Percentiles rank a stretch among this genome's conserved stretches.
Conservation (phyloP, 2,113 vertebrate genomes). For the Craseonycteris thonglongyai region DNA sequence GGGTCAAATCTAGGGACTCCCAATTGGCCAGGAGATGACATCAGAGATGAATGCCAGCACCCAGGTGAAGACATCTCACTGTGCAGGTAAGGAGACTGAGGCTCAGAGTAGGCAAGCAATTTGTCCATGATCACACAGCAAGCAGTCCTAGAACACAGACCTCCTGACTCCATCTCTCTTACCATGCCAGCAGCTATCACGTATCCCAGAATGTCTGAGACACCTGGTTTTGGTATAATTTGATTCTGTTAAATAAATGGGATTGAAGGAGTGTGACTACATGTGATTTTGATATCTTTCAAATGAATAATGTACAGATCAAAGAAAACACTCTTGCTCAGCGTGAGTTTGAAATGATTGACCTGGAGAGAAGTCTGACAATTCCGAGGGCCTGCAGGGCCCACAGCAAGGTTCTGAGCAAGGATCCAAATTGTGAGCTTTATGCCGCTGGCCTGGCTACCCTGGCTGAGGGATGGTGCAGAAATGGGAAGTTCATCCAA, state of each 20-base stretch:
- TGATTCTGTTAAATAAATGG: not conserved
- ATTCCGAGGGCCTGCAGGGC: not conserved
- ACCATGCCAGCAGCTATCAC: not conserved
- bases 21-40: not conserved
- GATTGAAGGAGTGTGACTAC: not conserved
- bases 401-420: not conserved
- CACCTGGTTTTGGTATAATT: not conserved
- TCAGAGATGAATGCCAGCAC: not conserved
- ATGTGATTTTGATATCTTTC: constrained; percentile 10
- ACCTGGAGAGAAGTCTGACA: not conserved
- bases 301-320: constrained; percentile 38
- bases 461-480: not conserved
- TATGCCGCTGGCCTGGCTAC: not conserved
- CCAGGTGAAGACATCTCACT: not conserved
- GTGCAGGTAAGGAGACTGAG: not conserved
- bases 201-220: not conserved
- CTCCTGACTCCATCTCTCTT: not conserved
- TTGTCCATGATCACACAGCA: not conserved
- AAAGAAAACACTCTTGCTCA: not conserved
- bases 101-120: not conserved
- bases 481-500: not conserved
- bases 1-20: not conserved
- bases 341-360: not conserved
- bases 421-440: not conserved
- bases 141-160: not conserved